Evolutionary conservation across 2,797 vertebrate genomes (phyloP).

Genomic region (Chrysocyon brachyurus): DNA sequence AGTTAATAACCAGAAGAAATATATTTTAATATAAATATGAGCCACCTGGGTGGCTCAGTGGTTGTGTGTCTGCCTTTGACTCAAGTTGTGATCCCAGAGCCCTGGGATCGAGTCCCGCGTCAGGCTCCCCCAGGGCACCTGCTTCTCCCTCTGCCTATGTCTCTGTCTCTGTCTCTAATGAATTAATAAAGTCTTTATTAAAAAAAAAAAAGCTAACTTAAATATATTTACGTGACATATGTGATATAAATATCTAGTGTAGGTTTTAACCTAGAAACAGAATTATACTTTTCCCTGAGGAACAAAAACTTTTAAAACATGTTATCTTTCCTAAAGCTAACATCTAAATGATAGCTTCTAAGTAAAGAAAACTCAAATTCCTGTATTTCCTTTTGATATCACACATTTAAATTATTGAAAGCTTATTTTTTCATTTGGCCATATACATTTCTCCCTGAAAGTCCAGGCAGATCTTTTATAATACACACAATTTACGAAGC

Average conservation of each 20-base stretch:
- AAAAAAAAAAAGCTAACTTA: neutral
- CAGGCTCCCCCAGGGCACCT: no score
- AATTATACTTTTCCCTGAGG: neutral
- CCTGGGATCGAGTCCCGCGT: no score
- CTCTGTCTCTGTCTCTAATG: no score
- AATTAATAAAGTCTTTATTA: no score
- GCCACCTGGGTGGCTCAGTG: no score
- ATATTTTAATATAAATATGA: no score
- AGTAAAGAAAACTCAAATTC: slow-evolving; percentile 28
- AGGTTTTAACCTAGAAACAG: neutral
- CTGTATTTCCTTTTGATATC: neutral
- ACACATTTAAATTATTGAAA: slow-evolving; percentile 26
- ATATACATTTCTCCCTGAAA: neutral
- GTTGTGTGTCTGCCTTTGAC: no score
- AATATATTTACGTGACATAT: neutral
- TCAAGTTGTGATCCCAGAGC: no score
- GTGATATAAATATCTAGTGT: neutral
- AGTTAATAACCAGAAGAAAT: neutral
- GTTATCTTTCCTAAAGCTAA: neutral
- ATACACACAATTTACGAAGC: neutral
- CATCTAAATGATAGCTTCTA: neutral
- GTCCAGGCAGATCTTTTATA: neutral
- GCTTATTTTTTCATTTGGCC: neutral
- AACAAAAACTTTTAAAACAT: neutral
- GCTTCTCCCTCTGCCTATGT: no score